A percentile compares a stretch with the other conserved stretches of the same genome.
phyloP scores from a whole-genome alignment of 2,797 vertebrate species.

The Babyrousa celebensis region DNA sequence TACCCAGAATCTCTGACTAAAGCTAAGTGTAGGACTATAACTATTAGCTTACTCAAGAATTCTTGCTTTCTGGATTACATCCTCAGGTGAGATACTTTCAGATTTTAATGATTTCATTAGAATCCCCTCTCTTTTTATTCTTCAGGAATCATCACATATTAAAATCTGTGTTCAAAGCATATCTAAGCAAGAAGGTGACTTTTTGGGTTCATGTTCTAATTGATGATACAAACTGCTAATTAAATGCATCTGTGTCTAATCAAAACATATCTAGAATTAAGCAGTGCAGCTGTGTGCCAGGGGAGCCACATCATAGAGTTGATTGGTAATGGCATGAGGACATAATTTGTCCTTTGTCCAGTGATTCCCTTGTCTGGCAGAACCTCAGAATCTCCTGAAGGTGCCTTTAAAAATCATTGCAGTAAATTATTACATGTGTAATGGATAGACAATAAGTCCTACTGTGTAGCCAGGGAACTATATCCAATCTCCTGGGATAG shows the following conservation, averaged over 20 bases:
- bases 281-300: conserved; percentile 69
- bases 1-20: neutral
- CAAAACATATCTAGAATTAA: conserved; percentile 86
- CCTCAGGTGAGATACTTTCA: conserved; percentile 27
- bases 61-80: neutral
- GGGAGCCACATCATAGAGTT: neutral
- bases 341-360: neutral
- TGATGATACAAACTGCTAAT: conserved; percentile 90
- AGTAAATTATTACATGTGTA: no score
- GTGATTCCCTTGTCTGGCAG: neutral
- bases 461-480: no score
- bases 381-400: neutral
- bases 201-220: conserved; percentile 89
- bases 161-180: conserved; percentile 88
- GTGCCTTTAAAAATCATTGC: conserved; percentile 34
- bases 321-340: conserved; percentile 15
- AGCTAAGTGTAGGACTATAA: neutral
- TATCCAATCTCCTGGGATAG: no score
- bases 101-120: conserved; percentile 84
- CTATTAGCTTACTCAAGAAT: conserved; percentile 61
- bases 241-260: conserved; percentile 90
- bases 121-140: neutral
- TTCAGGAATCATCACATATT: conserved; percentile 80
- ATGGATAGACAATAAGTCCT: no score
- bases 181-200: conserved; percentile 89